phyloP scores from a whole-genome alignment of 2,113 vertebrate genomes.

The Muscicapa adusta region DNA sequence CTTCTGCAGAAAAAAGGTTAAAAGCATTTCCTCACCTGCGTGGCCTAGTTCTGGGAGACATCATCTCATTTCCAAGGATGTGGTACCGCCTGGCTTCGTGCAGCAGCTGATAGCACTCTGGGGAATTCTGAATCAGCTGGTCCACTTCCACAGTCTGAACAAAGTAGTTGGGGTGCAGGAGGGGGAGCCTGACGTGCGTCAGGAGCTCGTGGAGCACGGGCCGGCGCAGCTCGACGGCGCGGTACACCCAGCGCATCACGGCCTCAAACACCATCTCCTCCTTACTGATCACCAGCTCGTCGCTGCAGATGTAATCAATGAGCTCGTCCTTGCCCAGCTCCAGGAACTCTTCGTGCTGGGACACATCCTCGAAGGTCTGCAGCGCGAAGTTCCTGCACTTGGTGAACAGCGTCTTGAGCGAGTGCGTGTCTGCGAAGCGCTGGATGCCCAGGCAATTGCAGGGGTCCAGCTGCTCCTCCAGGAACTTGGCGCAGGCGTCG shows the following conservation, averaged over 20 bases:
- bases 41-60: slow-evolving; percentile 94
- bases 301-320: slow-evolving; percentile 89
- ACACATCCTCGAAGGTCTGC: slow-evolving; percentile 89
- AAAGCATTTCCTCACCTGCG: slow-evolving; percentile 81
- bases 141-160: slow-evolving; percentile 98
- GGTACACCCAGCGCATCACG: slow-evolving; percentile 97
- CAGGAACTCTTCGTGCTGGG: slow-evolving; percentile 92
- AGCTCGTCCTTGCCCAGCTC: slow-evolving; percentile 91
- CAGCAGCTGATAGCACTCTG: slow-evolving; percentile 94
- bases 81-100: slow-evolving; percentile 96
- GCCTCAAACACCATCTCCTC: slow-evolving; percentile 96
- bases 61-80: slow-evolving; percentile 98
- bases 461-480: slow-evolving; percentile 95
- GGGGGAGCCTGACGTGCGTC: slow-evolving; percentile 89
- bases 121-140: slow-evolving; percentile 92
- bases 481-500: slow-evolving; percentile 94
- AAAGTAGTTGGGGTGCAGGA: slow-evolving; percentile 97
- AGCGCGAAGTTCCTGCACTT: slow-evolving; percentile 88
- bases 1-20: not conserved
- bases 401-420: slow-evolving; percentile 89
- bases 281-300: slow-evolving; percentile 88
- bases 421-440: slow-evolving; percentile 91
- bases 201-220: slow-evolving; percentile 88
- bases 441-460: slow-evolving; percentile 98
- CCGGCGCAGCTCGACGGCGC: slow-evolving; percentile 80